Evolutionary conservation across 2,113 vertebrate genomes (phyloP), one percentile per base, ranked within the genome.

Genomic region (Callionymus lyra): DNA sequence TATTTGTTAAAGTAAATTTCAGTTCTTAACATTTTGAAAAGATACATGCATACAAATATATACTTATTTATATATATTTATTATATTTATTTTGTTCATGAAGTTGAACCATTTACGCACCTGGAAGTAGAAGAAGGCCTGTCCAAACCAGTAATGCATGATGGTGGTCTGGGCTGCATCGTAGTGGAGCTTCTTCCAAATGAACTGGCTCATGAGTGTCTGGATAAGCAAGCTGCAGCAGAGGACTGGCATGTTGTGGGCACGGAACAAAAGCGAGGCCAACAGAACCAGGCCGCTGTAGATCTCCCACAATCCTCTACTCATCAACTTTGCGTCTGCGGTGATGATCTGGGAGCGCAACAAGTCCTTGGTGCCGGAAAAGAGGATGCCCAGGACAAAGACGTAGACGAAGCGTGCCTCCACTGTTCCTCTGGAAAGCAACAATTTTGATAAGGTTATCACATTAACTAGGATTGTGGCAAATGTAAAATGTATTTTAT

Each of bases 51-150:
- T 12, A 41, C 10, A 10, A 17, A 10, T 19, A 5, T 18, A n/a
- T 11, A 21, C 18, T 6, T 41, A 10, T 39, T 21, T 41, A 6
- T 9, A n/a, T 11, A 11, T n/a, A 13, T 2, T 31, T 6, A 10
- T 42, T 42, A 21, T 34, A 15, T 9, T 6, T 6, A 16, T 9
- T 3, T 2, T 2, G 10, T 11, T 11, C 2, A 12, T 12, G 15
- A 31, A 3, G n/a, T 14, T 14, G 0, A 19, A 16, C 10, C 13
- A 31, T 47, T 27, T 34, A 9, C 78, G 81, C 76, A 99, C 95
- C 93, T 99, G 95, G 44, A 94, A 94, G 82, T 87, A 99, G 78
- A 99, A 98, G 85, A 96, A 96, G 15, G 91, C 92, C 65, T 99
- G 95, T 4, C 94, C 93, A 17, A 98, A 94, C 94, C 95, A 99